These are phyloP conservation scores for Eumerus sabulonum DNA, from an alignment of 2,888 invertebrate species.

Conservation along the genomic window DNA sequence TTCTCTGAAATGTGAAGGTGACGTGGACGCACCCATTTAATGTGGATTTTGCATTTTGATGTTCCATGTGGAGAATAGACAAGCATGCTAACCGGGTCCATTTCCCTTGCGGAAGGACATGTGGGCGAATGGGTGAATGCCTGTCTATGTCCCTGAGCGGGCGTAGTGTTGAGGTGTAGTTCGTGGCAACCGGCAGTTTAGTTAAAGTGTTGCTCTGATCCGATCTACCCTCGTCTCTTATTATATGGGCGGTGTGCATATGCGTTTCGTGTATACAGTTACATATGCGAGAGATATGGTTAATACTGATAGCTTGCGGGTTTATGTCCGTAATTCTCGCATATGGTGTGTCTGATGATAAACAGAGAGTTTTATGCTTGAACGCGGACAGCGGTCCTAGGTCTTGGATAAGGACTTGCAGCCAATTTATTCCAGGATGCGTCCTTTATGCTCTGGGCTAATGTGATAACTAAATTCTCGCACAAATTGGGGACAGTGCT, in stretches of 20 bases:
- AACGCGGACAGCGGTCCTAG: slow-evolving; percentile 20
- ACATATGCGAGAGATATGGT: slow-evolving; percentile 8
- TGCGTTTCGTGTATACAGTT: slow-evolving; percentile 40
- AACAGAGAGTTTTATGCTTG: slow-evolving; percentile 59
- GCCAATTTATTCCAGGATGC: slow-evolving; percentile 57
- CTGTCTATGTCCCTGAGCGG: slow-evolving; percentile 6
- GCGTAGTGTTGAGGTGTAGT: background rate
- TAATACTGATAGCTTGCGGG: slow-evolving; percentile 60
- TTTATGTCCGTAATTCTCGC: slow-evolving; percentile 57
- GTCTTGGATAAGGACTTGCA: slow-evolving; percentile 42
- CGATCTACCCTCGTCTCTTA: slow-evolving; percentile 43
- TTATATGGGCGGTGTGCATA: slow-evolving; percentile 39
- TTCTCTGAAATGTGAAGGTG: slow-evolving; percentile 45
- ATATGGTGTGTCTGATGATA: slow-evolving; percentile 64
- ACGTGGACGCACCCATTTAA: slow-evolving; percentile 61
- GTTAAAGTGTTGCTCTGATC: slow-evolving; percentile 54
- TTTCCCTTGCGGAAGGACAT: background rate
- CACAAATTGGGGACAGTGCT: slow-evolving; percentile 44
- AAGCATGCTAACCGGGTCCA: too few relatives aligned
- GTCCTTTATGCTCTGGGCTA: slow-evolving; percentile 34
- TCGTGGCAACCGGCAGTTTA: slow-evolving; percentile 63
- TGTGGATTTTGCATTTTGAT: slow-evolving; percentile 58
- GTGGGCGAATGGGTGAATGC: background rate
- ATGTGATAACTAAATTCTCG: slow-evolving; percentile 30
- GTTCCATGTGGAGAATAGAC: slow-evolving; percentile 2